A percentile compares a stretch with the other conserved stretches of the same genome.
phyloP scores from a whole-genome alignment of 2,797 vertebrate species.

The Poeciliopsis presidionis region DNA sequence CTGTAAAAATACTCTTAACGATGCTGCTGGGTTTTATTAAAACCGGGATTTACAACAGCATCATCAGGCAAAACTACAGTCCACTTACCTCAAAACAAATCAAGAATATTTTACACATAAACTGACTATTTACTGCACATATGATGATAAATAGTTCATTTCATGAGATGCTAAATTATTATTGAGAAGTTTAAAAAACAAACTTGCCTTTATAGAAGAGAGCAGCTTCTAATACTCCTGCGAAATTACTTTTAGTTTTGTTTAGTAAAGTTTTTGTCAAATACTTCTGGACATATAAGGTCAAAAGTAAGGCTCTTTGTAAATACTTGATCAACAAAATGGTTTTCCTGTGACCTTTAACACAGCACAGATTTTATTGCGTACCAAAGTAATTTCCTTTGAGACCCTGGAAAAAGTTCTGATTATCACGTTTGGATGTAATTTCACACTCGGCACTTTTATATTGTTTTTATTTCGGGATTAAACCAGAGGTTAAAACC shows the following conservation, averaged over 20 bases:
- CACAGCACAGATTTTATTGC: neutral
- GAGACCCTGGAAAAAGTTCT: neutral
- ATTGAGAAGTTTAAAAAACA: neutral
- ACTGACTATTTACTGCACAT: neutral
- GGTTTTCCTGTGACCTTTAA: neutral
- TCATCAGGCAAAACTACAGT: neutral
- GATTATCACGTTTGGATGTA: neutral
- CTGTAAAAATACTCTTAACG: neutral
- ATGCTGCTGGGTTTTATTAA: neutral
- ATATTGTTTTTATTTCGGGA: neutral
- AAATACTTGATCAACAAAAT: neutral
- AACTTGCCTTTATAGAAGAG: neutral
- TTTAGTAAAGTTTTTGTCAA: neutral
- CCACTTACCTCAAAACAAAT: neutral
- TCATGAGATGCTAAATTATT: neutral
- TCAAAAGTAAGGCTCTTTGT: neutral
- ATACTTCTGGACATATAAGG: neutral
- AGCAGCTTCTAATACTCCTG: neutral
- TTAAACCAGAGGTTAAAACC: neutral
- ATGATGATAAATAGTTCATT: neutral
- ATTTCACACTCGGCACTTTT: neutral
- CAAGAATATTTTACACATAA: neutral
- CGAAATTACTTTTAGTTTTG: neutral
- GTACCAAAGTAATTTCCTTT: neutral
- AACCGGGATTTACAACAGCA: neutral